These are phyloP conservation scores for Tinea pellionella DNA, from an alignment of 2,888 invertebrate species.

Conservation along the genomic window DNA sequence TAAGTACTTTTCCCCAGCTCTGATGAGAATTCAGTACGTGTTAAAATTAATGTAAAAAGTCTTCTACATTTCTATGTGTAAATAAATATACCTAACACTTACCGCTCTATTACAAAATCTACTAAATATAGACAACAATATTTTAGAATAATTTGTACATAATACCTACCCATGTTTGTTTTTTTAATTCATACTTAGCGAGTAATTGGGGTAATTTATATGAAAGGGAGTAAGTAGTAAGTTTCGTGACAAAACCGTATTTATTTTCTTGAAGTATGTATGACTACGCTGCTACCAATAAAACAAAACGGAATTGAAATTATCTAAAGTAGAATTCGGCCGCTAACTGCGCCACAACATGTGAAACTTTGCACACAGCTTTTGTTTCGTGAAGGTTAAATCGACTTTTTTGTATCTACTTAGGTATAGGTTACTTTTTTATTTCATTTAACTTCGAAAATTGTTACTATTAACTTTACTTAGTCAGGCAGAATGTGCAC, in stretches of 20 bases:
- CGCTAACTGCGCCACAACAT: constrained; percentile 22
- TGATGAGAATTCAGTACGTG: background rate
- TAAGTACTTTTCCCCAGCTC: constrained; percentile 39
- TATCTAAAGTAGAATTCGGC: constrained; percentile 30
- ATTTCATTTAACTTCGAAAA: no score
- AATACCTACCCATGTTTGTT: no score
- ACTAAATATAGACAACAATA: no score
- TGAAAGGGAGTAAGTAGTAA: background rate
- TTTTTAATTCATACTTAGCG: background rate
- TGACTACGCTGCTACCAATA: background rate
- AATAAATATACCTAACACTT: background rate
- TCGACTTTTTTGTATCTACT: no score
- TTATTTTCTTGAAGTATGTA: background rate
- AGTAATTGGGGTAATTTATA: background rate
- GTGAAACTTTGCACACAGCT: background rate
- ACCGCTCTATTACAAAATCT: no score
- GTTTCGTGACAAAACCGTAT: constrained; percentile 7
- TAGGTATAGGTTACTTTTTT: background rate
- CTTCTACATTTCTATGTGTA: background rate
- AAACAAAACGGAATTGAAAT: constrained; percentile 10
- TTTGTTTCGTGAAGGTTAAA: background rate
- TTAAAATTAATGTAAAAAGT: background rate
- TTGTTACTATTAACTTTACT: no score
- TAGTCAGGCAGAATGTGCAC: no score
- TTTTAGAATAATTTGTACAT: no score